Evolutionary conservation across 1,140 invertebrate genomes (phyloP).

Genomic region (Drosophila sechellia): DNA sequence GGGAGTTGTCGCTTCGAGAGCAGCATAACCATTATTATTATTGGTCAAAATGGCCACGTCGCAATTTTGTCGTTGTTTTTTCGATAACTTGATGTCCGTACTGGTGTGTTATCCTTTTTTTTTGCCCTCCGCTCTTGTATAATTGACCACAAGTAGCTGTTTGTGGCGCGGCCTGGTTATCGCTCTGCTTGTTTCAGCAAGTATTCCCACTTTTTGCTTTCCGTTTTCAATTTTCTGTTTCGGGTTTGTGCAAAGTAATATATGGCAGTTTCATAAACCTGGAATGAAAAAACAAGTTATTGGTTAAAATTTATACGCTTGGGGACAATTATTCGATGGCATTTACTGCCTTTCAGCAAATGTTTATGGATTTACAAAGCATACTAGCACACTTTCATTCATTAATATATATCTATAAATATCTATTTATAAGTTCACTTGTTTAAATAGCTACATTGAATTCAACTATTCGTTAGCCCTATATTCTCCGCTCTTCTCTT

Average conservation of each 20-base stretch:
- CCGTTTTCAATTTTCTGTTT: not conserved
- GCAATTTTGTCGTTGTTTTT: conserved; percentile 55
- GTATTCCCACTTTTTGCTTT: conserved; percentile 10
- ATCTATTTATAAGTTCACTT: no score
- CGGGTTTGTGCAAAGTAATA: conserved; percentile 8
- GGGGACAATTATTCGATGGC: not conserved
- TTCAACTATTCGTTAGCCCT: conserved; percentile 13
- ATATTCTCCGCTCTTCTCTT: conserved; percentile 10
- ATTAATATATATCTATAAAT: no score
- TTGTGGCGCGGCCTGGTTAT: conserved; percentile 65
- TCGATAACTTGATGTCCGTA: conserved; percentile 29
- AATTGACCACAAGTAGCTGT: conserved; percentile 73
- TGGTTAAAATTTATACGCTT: conserved; percentile 13
- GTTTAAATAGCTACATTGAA: conserved; percentile 8
- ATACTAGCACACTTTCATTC: no score
- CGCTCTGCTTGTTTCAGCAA: conserved; percentile 22
- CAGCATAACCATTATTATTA: conserved; percentile 80
- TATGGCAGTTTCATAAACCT: conserved; percentile 52
- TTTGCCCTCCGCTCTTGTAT: conserved; percentile 21
- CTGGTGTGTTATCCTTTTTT: conserved; percentile 19
- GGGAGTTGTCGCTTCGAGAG: conserved; percentile 66
- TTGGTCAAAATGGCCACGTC: conserved; percentile 74
- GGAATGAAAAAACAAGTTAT: conserved; percentile 34
- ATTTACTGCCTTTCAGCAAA: no score
- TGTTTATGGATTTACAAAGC: no score